phyloP scores from a whole-genome alignment of 1,140 invertebrate genomes.

The Formica exsecta region DNA sequence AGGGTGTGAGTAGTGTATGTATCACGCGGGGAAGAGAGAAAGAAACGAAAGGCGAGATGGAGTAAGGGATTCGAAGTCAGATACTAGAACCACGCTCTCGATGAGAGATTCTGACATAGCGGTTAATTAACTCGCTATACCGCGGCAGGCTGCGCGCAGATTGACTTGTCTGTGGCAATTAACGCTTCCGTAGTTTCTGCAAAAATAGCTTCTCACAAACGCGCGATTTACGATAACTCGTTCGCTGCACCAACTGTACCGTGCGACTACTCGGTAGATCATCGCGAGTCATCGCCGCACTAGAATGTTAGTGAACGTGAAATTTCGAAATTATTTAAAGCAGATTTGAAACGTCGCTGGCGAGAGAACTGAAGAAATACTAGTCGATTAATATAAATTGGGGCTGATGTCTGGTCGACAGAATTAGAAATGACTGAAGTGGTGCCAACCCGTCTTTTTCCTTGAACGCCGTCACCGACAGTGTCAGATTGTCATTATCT shows the following conservation, averaged over 20 bases:
- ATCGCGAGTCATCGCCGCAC: background rate
- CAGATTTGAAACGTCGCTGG: background rate
- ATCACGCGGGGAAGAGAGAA: slow-evolving; percentile 14
- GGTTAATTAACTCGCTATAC: slow-evolving; percentile 73
- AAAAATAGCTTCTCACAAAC: slow-evolving; percentile 44
- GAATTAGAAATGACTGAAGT: slow-evolving; percentile 55
- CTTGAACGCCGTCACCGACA: background rate
- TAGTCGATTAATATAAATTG: slow-evolving; percentile 32
- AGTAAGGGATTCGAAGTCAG: slow-evolving; percentile 12
- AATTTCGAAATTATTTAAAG: background rate
- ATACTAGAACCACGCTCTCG: slow-evolving; percentile 31
- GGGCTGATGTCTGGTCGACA: slow-evolving; percentile 13
- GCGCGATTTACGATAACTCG: slow-evolving; percentile 33
- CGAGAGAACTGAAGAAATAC: slow-evolving; percentile 1
- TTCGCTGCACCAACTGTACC: background rate
- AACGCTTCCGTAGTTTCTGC: slow-evolving; percentile 48
- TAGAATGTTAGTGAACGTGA: background rate
- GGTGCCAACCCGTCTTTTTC: slow-evolving; percentile 28
- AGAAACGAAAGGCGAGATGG: slow-evolving; percentile 6
- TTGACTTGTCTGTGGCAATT: slow-evolving; percentile 70
- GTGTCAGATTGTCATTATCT: slow-evolving; percentile 33
- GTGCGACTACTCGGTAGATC: background rate
- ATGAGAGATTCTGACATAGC: slow-evolving; percentile 61
- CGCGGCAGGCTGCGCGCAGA: slow-evolving; percentile 36
- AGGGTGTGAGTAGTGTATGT: background rate